Conservation (phyloP, 2,113 vertebrate genomes). For the Calidris pugnax region DNA sequence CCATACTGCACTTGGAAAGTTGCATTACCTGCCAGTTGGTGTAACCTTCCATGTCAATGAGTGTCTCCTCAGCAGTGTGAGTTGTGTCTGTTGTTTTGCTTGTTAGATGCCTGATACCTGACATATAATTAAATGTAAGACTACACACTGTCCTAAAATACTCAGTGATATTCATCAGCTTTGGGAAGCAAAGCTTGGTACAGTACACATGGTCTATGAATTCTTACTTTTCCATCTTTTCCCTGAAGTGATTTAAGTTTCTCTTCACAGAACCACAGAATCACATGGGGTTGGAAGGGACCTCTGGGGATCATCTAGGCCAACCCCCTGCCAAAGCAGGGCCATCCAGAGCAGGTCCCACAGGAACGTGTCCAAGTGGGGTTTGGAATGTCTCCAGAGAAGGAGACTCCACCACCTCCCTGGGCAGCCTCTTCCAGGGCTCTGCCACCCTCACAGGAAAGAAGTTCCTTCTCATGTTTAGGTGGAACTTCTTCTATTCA, state of each 20-base stretch:
- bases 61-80: background rate
- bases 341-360: no score
- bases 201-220: background rate
- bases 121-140: background rate
- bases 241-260: background rate
- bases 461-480: no score
- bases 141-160: background rate
- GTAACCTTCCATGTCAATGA: fast-evolving
- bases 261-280: background rate
- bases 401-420: no score
- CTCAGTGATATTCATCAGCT: background rate
- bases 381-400: no score
- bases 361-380: no score
- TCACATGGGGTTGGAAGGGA: no score
- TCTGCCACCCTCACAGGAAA: no score
- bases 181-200: background rate
- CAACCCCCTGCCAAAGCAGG: no score
- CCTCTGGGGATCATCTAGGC: no score
- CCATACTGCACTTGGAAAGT: background rate
- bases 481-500: no score
- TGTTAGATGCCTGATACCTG: background rate
- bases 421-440: no score
- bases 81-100: background rate
- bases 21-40: background rate
- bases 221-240: background rate